Conservation (phyloP, 2,797 vertebrate genomes). For the Prunella strophiata region DNA sequence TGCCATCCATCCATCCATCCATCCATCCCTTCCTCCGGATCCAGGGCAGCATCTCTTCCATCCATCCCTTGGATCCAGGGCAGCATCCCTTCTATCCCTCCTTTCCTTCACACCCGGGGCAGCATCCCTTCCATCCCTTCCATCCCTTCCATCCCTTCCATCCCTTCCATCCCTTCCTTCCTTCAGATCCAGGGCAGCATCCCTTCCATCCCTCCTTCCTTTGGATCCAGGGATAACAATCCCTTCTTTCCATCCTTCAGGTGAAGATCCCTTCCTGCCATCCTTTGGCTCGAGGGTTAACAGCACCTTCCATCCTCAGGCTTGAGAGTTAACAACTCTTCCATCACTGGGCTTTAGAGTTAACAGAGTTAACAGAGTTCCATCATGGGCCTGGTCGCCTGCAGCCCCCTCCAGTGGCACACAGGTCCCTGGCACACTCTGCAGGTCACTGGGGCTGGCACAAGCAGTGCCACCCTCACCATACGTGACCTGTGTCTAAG, state of each 20-base stretch:
- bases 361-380: too few species aligned
- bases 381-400: accelerated
- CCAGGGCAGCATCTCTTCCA: too few species aligned
- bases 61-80: background rate
- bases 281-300: background rate
- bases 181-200: too few species aligned
- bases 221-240: too few species aligned
- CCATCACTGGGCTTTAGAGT: background rate
- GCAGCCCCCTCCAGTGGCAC: background rate
- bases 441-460: background rate
- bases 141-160: background rate
- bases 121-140: background rate
- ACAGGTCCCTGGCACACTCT: accelerated
- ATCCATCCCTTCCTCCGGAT: too few species aligned
- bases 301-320: background rate
- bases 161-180: too few species aligned
- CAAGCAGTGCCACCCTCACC: accelerated
- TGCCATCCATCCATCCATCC: too few species aligned
- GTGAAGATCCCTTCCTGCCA: too few species aligned
- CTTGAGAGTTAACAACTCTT: background rate
- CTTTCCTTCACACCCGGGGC: too few species aligned
- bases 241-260: too few species aligned
- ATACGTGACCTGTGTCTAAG: accelerated
- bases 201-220: too few species aligned
- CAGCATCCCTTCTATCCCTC: background rate